These are phyloP conservation scores for Hylaea fasciaria DNA, from an alignment of 2,888 invertebrate genomes.

Conservation along the genomic window DNA sequence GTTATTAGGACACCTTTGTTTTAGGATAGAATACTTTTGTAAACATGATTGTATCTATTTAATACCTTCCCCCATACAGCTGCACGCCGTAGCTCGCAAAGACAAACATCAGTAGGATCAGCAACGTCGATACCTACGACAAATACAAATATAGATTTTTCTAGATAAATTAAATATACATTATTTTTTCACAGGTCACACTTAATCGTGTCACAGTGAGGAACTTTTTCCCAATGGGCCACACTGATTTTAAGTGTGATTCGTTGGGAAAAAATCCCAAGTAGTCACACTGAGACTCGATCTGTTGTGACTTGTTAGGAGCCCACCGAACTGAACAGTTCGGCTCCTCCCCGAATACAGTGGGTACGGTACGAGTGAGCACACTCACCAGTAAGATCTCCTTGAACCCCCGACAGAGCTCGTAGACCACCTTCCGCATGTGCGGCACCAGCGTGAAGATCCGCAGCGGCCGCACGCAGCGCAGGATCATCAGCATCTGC, in stretches of 20 bases:
- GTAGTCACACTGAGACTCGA: too few relatives aligned
- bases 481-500: slow-evolving; percentile 97
- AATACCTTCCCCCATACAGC: slow-evolving; percentile 93
- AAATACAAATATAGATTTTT: slow-evolving; percentile 10
- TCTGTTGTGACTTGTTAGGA: too few relatives aligned
- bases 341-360: too few relatives aligned
- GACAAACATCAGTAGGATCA: slow-evolving; percentile 99
- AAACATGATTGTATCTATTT: neutral
- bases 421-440: slow-evolving; percentile 99
- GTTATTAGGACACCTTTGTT: neutral
- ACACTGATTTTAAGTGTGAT: too few relatives aligned
- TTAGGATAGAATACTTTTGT: too few relatives aligned
- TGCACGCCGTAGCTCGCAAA: slow-evolving; percentile 99
- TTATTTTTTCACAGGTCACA: too few relatives aligned
- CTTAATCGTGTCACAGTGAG: too few relatives aligned
- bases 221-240: too few relatives aligned
- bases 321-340: too few relatives aligned
- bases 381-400: slow-evolving; percentile 94
- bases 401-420: slow-evolving; percentile 98
- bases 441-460: slow-evolving; percentile 99
- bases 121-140: slow-evolving; percentile 94
- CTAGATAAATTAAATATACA: too few relatives aligned
- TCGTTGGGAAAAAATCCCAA: too few relatives aligned
- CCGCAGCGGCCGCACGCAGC: slow-evolving; percentile 97
- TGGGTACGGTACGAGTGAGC: too few relatives aligned